Percentiles rank a stretch among this genome's conserved stretches.
Conservation (phyloP, 2,797 vertebrate genomes). For the Phoeniculus purpureus region DNA sequence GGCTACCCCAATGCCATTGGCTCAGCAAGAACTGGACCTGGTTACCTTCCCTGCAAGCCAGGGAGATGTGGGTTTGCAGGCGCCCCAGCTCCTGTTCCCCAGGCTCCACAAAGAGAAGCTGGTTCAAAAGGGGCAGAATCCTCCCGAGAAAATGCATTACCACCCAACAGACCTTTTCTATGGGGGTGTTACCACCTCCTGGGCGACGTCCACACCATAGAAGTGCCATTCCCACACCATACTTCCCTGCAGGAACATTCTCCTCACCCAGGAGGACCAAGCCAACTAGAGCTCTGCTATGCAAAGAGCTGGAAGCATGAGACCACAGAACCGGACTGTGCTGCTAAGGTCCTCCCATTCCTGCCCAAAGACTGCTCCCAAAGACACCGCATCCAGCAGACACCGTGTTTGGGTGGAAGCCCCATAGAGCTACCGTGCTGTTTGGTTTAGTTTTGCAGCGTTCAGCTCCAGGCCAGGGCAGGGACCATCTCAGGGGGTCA, state of each 20-base stretch:
- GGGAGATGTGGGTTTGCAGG: not conserved
- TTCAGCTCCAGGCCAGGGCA: not conserved
- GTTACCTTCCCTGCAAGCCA: not conserved
- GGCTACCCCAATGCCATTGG: not conserved
- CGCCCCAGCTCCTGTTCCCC: not conserved
- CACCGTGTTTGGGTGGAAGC: not conserved
- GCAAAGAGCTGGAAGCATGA: not conserved
- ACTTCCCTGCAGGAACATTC: not conserved
- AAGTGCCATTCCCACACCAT: not conserved
- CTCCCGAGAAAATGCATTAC: not conserved
- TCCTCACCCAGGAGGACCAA: not conserved
- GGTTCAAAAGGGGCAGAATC: not conserved
- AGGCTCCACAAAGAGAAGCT: not conserved
- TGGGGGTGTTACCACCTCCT: not conserved
- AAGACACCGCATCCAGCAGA: not conserved
- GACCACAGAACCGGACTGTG: not conserved
- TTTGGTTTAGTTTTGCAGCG: not conserved
- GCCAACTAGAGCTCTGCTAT: rapidly evolving
- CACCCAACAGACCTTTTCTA: not conserved
- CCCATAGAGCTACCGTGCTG: not conserved
- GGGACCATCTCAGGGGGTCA: not conserved
- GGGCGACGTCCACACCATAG: not conserved
- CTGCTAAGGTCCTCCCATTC: not conserved
- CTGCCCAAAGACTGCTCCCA: not conserved
- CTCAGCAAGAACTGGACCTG: not conserved